phyloP scores from a whole-genome alignment of 2,113 vertebrate genomes.

The Mobula birostris region DNA sequence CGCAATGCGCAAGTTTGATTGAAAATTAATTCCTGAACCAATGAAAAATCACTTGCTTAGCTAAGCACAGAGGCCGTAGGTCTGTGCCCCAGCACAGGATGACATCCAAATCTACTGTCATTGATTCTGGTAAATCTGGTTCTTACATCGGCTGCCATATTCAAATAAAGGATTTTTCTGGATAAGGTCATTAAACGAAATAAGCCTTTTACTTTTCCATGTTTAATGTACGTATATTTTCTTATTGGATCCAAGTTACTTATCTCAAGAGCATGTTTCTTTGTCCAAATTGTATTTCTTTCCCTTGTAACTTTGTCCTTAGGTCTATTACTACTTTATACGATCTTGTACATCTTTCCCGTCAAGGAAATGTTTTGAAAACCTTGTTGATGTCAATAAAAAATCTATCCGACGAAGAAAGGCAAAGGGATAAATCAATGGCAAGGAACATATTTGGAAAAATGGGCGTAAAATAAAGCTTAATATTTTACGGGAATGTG shows the following conservation, averaged over 20 bases:
- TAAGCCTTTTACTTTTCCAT: neutral
- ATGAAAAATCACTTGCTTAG: neutral
- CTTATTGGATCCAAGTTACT: neutral
- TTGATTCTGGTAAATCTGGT: neutral
- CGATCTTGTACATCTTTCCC: neutral
- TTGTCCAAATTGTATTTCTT: neutral
- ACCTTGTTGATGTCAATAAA: neutral
- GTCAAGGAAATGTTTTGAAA: neutral
- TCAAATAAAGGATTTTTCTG: neutral
- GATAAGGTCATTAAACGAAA: neutral
- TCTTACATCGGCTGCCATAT: neutral
- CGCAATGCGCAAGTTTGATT: neutral
- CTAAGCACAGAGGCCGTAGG: neutral
- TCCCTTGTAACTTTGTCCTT: neutral
- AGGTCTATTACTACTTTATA: neutral
- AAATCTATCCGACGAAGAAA: neutral
- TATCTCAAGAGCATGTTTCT: neutral
- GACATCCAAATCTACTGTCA: neutral
- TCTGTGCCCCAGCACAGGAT: neutral
- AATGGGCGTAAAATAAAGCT: neutral
- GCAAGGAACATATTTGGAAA: neutral
- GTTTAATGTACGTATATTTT: neutral
- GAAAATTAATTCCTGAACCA: neutral
- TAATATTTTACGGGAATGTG: neutral
- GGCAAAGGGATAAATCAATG: neutral